A percentile compares a stretch with the other conserved stretches of the same genome.
Conservation (phyloP, 2,888 invertebrate species). For the Noctua fimbriata region DNA sequence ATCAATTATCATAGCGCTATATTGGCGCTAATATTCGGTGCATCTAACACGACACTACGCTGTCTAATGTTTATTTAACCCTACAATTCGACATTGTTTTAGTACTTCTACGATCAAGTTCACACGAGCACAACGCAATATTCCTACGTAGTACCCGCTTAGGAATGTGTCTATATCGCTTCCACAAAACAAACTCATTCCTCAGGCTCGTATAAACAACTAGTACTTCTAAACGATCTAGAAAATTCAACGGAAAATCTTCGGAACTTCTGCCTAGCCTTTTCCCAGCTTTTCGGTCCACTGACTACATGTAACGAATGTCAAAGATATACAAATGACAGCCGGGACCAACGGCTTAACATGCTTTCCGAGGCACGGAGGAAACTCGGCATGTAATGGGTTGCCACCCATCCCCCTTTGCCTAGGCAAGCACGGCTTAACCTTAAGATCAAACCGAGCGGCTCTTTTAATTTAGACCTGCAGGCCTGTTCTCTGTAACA, state of each 20-base stretch:
- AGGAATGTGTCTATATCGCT: constrained; percentile 1
- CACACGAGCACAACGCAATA: constrained; percentile 31
- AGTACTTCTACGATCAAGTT: constrained; percentile 22
- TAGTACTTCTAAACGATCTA: not conserved
- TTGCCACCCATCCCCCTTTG: too few species aligned
- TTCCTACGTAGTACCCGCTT: not conserved
- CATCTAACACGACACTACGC: not conserved
- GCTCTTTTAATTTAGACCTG: too few species aligned
- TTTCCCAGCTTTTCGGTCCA: not conserved
- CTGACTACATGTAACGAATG: too few species aligned
- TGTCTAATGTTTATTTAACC: not conserved
- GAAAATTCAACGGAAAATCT: not conserved
- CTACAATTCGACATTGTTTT: not conserved
- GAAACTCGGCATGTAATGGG: too few species aligned
- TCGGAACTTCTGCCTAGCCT: not conserved
- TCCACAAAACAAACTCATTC: constrained; percentile 15
- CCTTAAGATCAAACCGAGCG: too few species aligned
- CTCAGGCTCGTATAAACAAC: not conserved
- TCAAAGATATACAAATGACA: too few species aligned
- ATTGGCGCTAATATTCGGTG: not conserved
- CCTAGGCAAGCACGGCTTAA: too few species aligned
- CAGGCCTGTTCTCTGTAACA: too few species aligned
- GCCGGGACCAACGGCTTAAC: too few species aligned
- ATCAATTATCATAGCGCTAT: not conserved
- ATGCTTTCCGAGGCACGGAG: too few species aligned